phyloP scores from a whole-genome alignment of 2,113 vertebrate species.

The Gadus macrocephalus region DNA sequence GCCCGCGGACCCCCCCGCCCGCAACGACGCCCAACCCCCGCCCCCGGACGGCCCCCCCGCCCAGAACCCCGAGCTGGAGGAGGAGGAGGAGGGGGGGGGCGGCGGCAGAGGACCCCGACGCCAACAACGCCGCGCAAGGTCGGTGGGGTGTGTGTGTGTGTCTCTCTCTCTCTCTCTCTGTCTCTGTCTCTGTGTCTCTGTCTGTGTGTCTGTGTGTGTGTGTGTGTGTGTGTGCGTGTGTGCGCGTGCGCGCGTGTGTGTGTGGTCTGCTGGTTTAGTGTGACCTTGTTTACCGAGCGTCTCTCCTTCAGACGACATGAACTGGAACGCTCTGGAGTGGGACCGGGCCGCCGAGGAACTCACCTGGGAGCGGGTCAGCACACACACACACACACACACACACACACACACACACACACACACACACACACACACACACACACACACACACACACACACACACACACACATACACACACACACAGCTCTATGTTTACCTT shows the following conservation, averaged over 20 bases:
- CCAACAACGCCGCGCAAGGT: slow-evolving; percentile 96
- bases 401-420: no score
- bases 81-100: slow-evolving; percentile 87
- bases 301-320: slow-evolving; percentile 87
- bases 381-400: background rate
- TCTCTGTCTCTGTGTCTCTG: background rate
- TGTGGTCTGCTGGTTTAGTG: background rate
- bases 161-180: no score
- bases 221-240: background rate
- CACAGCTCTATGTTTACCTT: background rate
- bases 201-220: background rate
- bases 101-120: slow-evolving; percentile 88
- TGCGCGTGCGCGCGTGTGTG: background rate
- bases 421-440: no score
- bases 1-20: slow-evolving; percentile 78
- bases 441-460: no score
- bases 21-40: slow-evolving; percentile 83
- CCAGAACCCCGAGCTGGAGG: slow-evolving; percentile 88
- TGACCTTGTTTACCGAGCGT: background rate
- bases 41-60: slow-evolving; percentile 84
- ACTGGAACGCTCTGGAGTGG: slow-evolving; percentile 99
- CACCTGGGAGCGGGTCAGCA: slow-evolving; percentile 92
- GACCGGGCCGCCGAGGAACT: slow-evolving; percentile 97
- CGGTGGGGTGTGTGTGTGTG: slow-evolving; percentile 25
- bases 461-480: background rate